Evolutionary conservation across 2,113 vertebrate genomes (phyloP).

Genomic region (Tylochromis polylepis): DNA sequence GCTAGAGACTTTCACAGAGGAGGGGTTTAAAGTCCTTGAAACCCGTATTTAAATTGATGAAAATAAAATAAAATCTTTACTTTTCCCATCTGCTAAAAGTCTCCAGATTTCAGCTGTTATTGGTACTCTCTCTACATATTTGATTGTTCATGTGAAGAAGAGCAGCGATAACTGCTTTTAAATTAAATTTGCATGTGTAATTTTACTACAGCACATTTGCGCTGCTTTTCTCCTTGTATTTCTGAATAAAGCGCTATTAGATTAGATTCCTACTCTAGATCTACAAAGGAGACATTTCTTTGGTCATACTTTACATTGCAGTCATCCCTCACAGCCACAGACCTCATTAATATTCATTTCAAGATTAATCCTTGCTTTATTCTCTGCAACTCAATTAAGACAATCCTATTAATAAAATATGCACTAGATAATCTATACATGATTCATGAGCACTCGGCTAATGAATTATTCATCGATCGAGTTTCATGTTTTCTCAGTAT

Average conservation of each 20-base stretch:
- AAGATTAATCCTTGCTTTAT: conserved; percentile 73
- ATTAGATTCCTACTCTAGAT: conserved; percentile 17
- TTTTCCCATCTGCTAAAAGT: background rate
- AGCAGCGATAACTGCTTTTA: conserved; percentile 1
- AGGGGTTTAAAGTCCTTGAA: conserved; percentile 78
- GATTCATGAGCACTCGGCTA: conserved; percentile 66
- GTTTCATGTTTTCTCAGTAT: conserved; percentile 62
- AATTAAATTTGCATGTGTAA: conserved; percentile 9
- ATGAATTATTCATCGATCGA: conserved; percentile 70
- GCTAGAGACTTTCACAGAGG: conserved; percentile 61
- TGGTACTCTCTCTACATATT: background rate
- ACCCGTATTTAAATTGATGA: conserved; percentile 71
- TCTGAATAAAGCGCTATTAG: conserved; percentile 11
- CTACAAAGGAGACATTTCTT: conserved; percentile 29
- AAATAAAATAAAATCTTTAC: conserved; percentile 66
- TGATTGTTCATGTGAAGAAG: background rate
- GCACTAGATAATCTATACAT: conserved; percentile 70
- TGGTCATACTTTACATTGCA: conserved; percentile 14
- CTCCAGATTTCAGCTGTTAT: background rate
- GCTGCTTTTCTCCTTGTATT: background rate
- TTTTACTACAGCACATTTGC: background rate
- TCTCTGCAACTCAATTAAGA: conserved; percentile 73
- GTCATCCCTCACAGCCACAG: conserved; percentile 21
- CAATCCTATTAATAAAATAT: conserved; percentile 79
- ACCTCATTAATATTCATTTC: conserved; percentile 69